Conservation (phyloP, 1,140 invertebrate species). For the Drosophila sulfurigaster region DNA sequence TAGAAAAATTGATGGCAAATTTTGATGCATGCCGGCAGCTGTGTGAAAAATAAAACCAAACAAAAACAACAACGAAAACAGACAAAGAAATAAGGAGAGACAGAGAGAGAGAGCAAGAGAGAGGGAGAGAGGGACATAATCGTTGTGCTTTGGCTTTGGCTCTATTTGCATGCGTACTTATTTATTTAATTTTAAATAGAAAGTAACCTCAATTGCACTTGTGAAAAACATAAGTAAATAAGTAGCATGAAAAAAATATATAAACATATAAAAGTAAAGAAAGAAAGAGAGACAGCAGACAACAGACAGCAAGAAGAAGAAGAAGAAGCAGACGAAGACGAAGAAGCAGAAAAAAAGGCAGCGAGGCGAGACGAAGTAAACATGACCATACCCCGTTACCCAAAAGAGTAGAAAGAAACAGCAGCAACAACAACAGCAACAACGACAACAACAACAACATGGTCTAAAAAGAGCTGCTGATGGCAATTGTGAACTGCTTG, state of each 20-base stretch:
- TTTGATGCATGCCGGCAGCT: conserved; percentile 77
- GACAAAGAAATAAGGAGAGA: conserved; percentile 6
- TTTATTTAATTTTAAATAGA: conserved; percentile 77
- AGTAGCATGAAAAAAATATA: conserved; percentile 54
- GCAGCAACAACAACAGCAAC: neutral
- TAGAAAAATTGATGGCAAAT: conserved; percentile 76
- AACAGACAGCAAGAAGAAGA: neutral
- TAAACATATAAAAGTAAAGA: conserved; percentile 29
- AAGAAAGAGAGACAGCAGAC: neutral
- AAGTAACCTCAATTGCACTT: conserved; percentile 79
- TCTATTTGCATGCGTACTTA: conserved; percentile 72
- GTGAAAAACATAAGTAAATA: conserved; percentile 80
- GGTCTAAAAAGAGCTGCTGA: conserved; percentile 4
- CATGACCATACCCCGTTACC: conserved; percentile 19
- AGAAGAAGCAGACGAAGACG: neutral
- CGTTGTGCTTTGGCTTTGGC: conserved; percentile 34
- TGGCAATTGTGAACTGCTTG: conserved; percentile 6
- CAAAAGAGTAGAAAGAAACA: conserved; percentile 18
- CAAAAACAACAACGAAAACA: conserved; percentile 23
- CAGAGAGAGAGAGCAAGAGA: conserved; percentile 13
- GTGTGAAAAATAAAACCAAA: conserved; percentile 55
- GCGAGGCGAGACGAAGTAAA: conserved; percentile 14
- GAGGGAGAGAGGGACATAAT: conserved; percentile 24
- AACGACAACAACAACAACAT: neutral
- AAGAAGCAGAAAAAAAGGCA: neutral